Percentiles rank a stretch among this genome's conserved stretches.
These are phyloP conservation scores for Zeugodacus cucurbitae DNA, from an alignment of 1,140 invertebrate genomes.

Conservation along the genomic window DNA sequence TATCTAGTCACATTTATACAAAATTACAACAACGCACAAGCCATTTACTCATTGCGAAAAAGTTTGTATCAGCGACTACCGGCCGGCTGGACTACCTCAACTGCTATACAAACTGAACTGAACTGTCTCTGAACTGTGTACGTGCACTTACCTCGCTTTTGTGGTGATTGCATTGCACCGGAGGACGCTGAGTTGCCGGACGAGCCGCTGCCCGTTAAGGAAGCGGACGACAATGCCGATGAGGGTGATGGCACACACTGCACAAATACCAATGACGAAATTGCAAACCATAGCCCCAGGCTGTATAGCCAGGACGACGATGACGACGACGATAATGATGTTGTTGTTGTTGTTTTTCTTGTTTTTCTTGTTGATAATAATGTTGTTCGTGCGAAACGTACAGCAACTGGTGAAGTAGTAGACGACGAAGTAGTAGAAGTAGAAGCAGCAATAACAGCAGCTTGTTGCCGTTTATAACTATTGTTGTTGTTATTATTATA, in stretches of 20 bases:
- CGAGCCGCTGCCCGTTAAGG: conserved; percentile 19
- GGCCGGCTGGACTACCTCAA: background rate
- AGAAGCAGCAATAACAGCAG: background rate
- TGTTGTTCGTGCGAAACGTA: background rate
- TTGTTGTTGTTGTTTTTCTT: too few relatives aligned
- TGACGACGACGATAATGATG: background rate
- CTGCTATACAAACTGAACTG: background rate
- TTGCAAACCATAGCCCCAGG: conserved; percentile 43
- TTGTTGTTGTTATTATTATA: conserved; percentile 5
- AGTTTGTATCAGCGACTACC: background rate
- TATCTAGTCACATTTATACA: too few relatives aligned
- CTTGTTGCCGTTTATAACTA: background rate
- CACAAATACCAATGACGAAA: conserved; percentile 52
- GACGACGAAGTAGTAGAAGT: background rate
- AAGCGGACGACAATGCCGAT: conserved; percentile 13
- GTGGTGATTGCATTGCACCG: conserved; percentile 55
- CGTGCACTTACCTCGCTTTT: conserved; percentile 59
- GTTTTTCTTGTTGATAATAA: too few relatives aligned
- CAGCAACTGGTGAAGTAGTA: background rate
- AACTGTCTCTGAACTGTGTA: background rate
- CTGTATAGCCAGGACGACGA: background rate
- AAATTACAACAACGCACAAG: background rate
- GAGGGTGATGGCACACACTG: conserved; percentile 57
- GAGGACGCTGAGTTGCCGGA: conserved; percentile 13
- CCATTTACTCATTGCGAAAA: background rate